Conservation (phyloP, 2,888 invertebrate genomes). For the Allophyes oxyacanthae region DNA sequence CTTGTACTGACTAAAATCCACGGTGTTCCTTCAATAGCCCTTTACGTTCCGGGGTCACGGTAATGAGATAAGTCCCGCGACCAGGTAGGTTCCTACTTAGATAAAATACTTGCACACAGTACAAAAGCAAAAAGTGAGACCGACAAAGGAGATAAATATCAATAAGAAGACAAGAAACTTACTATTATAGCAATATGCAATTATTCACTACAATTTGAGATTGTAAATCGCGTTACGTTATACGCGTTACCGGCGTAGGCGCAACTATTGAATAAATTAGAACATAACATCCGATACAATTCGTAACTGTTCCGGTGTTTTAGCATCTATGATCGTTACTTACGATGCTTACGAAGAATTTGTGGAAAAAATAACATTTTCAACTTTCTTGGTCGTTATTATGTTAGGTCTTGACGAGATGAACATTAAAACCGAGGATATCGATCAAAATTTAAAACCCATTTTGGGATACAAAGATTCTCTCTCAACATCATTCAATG, state of each 20-base stretch:
- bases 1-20: too few relatives aligned
- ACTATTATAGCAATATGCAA: constrained; percentile 29
- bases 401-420: too few relatives aligned
- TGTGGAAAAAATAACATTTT: not conserved
- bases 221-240: constrained; percentile 41
- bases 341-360: constrained; percentile 23
- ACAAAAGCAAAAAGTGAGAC: not conserved
- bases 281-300: constrained; percentile 58
- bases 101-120: not conserved
- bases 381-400: too few relatives aligned
- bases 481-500: too few relatives aligned
- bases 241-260: constrained; percentile 45
- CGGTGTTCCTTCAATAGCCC: too few relatives aligned
- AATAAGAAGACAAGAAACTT: constrained; percentile 13
- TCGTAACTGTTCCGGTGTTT: constrained; percentile 56
- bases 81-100: too few relatives aligned
- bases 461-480: too few relatives aligned
- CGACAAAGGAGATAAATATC: constrained; percentile 16
- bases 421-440: too few relatives aligned
- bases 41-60: too few relatives aligned
- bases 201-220: constrained; percentile 32
- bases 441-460: too few relatives aligned
- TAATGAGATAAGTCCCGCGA: too few relatives aligned
- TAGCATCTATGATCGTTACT: constrained; percentile 32
- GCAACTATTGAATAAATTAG: constrained; percentile 53